Evolutionary conservation across 1,140 invertebrate genomes (phyloP).

Genomic region (Cotesia chilonis): DNA sequence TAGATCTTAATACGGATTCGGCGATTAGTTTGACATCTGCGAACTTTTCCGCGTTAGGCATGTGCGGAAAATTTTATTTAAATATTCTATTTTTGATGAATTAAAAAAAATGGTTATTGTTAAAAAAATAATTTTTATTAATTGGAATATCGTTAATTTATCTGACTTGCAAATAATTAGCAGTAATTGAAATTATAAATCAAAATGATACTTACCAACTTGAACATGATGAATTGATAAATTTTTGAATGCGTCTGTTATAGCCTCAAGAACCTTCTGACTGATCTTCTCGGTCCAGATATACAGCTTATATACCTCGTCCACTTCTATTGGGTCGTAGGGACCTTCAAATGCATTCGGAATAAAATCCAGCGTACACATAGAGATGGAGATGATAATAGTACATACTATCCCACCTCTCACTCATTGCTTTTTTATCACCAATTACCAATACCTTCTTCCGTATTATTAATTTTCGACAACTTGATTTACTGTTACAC

Average conservation of each 20-base stretch:
- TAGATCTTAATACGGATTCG: too few relatives aligned
- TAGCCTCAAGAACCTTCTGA: conserved; percentile 61
- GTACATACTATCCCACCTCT: neutral
- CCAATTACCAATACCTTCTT: neutral
- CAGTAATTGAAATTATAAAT: conserved; percentile 4
- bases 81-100: neutral
- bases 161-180: neutral
- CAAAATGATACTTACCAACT: conserved; percentile 47
- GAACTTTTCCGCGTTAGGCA: too few relatives aligned
- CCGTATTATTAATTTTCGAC: neutral
- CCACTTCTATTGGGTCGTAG: conserved; percentile 26
- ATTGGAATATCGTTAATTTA: neutral
- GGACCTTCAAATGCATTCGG: conserved; percentile 36
- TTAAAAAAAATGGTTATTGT: neutral
- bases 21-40: too few relatives aligned
- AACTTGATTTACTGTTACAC: too few relatives aligned
- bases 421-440: neutral
- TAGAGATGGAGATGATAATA: neutral
- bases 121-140: neutral
- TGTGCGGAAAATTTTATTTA: too few relatives aligned
- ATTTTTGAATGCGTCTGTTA: conserved; percentile 60
- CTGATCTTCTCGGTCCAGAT: conserved; percentile 50
- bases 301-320: conserved; percentile 54
- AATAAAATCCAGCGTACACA: neutral
- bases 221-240: conserved; percentile 54